These are phyloP conservation scores for Girardia tigrina DNA, from an alignment of 2,888 invertebrate genomes.

Conservation along the genomic window DNA sequence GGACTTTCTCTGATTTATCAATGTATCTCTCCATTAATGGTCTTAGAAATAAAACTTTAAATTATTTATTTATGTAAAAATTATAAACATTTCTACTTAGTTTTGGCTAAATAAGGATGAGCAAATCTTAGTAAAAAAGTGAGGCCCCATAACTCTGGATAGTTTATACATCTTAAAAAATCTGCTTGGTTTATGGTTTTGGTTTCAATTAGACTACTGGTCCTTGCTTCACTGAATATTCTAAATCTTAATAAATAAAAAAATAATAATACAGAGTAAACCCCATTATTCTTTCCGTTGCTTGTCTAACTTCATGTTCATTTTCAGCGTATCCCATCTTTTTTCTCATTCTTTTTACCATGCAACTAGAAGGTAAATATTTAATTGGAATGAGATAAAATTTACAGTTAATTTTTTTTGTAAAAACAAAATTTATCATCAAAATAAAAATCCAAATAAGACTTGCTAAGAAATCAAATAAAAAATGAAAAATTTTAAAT, in stretches of 20 bases:
- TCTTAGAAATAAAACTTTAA: background rate
- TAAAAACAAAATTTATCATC: too few relatives aligned
- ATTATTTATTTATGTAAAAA: too few relatives aligned
- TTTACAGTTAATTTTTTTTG: too few relatives aligned
- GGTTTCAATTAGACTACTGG: background rate
- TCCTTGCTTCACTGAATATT: background rate
- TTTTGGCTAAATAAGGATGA: background rate
- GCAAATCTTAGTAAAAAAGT: background rate
- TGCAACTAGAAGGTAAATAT: background rate
- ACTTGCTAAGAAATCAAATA: too few relatives aligned
- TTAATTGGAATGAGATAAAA: background rate
- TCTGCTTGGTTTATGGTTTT: background rate
- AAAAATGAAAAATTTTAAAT: too few relatives aligned
- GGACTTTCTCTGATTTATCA: too few relatives aligned
- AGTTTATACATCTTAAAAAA: background rate
- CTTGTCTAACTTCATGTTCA: background rate
- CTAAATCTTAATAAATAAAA: background rate
- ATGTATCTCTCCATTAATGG: too few relatives aligned
- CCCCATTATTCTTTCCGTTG: background rate
- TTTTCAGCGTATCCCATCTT: slow-evolving; percentile 11
- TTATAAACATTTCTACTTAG: background rate
- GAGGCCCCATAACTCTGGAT: background rate
- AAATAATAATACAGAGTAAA: background rate
- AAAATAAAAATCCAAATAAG: too few relatives aligned
- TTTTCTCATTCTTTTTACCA: background rate